These are phyloP conservation scores for Osmerus eperlanus DNA, from an alignment of 2,113 vertebrate species.

Conservation along the genomic window DNA sequence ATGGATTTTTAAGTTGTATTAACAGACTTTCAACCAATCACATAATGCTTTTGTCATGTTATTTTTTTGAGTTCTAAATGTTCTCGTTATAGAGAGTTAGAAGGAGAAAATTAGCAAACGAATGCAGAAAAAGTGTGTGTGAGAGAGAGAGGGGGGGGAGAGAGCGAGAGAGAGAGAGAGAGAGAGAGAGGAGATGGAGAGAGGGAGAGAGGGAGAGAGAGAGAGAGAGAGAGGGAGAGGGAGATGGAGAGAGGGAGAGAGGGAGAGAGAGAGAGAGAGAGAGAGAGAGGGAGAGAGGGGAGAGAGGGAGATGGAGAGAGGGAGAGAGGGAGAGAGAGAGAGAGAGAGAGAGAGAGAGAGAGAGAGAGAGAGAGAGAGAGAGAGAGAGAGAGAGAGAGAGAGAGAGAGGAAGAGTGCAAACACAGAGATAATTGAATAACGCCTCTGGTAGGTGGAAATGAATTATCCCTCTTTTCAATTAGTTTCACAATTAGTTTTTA, in stretches of 20 bases:
- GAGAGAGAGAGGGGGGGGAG: not conserved
- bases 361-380: slow-evolving; percentile 19
- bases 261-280: too few relatives aligned
- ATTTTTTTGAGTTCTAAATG: too few relatives aligned
- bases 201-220: not conserved
- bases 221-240: not conserved
- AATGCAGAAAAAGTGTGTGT: too few relatives aligned
- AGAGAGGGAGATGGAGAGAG: not conserved
- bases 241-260: not conserved
- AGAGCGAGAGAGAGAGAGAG: not conserved
- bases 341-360: not conserved
- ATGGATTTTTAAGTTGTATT: too few relatives aligned
- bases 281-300: slow-evolving; percentile 24
- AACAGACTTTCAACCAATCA: too few relatives aligned
- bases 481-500: slow-evolving; percentile 81
- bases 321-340: not conserved
- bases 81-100: too few relatives aligned
- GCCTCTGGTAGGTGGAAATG: slow-evolving; percentile 74
- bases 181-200: slow-evolving; percentile 17
- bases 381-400: slow-evolving; percentile 10
- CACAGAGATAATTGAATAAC: slow-evolving; percentile 72
- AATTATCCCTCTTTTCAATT: slow-evolving; percentile 78
- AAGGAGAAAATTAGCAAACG: too few relatives aligned
- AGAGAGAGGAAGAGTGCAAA: slow-evolving; percentile 40
- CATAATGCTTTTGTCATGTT: too few relatives aligned